phyloP scores from a whole-genome alignment of 1,140 invertebrate genomes.

The Lucilia sericata region DNA sequence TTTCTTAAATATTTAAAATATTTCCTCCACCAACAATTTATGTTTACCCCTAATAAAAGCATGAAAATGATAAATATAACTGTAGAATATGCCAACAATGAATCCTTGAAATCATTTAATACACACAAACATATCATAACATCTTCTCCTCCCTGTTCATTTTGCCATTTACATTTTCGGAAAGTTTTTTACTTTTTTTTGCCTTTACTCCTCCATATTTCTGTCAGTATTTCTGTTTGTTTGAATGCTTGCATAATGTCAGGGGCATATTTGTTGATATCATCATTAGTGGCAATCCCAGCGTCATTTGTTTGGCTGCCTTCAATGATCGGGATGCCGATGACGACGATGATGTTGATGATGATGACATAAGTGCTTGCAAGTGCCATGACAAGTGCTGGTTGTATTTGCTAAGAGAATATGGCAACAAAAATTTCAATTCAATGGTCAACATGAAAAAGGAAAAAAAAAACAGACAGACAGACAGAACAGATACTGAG shows the following conservation, averaged over 20 bases:
- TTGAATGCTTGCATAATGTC: conserved; percentile 38
- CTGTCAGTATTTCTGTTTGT: neutral
- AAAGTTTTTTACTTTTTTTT: neutral
- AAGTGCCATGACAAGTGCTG: conserved; percentile 41
- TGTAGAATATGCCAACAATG: neutral
- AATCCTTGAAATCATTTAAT: conserved; percentile 7
- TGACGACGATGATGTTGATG: neutral
- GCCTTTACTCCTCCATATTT: neutral
- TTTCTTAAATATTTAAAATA: too few relatives aligned
- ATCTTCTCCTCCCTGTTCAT: neutral
- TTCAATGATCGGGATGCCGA: neutral
- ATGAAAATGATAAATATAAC: neutral
- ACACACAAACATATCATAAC: neutral
- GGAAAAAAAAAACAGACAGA: too few relatives aligned
- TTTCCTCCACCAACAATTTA: neutral
- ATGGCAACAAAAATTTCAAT: conserved; percentile 44
- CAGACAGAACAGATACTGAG: neutral
- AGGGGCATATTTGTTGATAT: conserved; percentile 47
- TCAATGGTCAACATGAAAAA: conserved; percentile 28
- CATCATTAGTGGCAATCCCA: conserved; percentile 40
- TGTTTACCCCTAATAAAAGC: neutral
- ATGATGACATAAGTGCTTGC: conserved; percentile 31
- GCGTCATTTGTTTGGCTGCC: neutral
- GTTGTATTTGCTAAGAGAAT: conserved; percentile 25
- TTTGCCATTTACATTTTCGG: neutral